Percentiles rank a stretch among this genome's conserved stretches.
Evolutionary conservation across 2,797 vertebrate genomes (phyloP).

Genomic region (Mico argentatus): DNA sequence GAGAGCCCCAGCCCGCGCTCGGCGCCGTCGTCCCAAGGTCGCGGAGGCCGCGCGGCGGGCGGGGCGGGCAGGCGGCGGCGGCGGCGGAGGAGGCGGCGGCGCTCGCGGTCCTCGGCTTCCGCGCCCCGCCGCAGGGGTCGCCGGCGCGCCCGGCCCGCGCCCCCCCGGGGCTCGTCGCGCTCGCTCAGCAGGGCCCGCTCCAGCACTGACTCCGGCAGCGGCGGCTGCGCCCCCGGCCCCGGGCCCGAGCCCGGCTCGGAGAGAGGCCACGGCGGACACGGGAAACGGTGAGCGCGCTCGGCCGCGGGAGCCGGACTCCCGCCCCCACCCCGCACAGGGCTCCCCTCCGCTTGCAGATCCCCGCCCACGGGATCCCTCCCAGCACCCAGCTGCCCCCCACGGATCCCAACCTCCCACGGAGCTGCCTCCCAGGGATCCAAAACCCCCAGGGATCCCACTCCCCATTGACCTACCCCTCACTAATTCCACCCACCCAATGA

Average conservation of each 20-base stretch:
- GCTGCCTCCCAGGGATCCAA: too few relatives aligned
- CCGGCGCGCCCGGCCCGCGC: slow-evolving; percentile 81
- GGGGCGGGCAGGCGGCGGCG: slow-evolving; percentile 77
- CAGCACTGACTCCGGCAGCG: slow-evolving; percentile 92
- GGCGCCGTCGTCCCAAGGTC: slow-evolving; percentile 84
- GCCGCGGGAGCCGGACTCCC: too few relatives aligned
- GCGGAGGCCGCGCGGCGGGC: slow-evolving; percentile 83
- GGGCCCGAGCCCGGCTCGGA: slow-evolving; percentile 81
- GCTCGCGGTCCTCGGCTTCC: slow-evolving; percentile 84
- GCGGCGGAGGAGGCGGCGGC: slow-evolving; percentile 63
- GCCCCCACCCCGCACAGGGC: too few relatives aligned
- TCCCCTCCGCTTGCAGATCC: too few relatives aligned
- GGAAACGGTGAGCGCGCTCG: slow-evolving; percentile 89
- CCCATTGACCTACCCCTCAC: too few relatives aligned
- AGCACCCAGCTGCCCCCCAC: too few relatives aligned
- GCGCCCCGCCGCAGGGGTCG: slow-evolving; percentile 86
- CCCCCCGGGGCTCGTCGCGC: slow-evolving; percentile 84
- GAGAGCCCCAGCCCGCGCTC: slow-evolving; percentile 86
- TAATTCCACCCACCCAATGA: too few relatives aligned
- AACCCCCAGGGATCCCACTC: too few relatives aligned
- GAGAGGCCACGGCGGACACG: slow-evolving; percentile 87
- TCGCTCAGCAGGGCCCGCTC: slow-evolving; percentile 88
- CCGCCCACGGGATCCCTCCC: background rate
- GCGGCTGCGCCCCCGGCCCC: slow-evolving; percentile 82
- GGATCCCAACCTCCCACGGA: background rate